Conservation (phyloP, 2,797 vertebrate genomes). For the Ptychobarbus kaznakovi region DNA sequence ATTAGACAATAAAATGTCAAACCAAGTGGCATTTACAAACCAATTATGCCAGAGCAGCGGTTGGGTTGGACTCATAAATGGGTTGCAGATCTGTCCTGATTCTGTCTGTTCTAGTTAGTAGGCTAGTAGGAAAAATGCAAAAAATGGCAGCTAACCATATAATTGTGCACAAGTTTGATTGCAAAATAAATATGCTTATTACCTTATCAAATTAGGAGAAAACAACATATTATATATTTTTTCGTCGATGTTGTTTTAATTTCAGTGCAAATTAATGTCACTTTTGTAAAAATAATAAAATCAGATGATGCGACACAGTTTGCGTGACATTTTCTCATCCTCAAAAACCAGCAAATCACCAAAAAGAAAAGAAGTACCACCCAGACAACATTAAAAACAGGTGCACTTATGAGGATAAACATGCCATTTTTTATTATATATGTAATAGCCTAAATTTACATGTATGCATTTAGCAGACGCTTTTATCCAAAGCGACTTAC, state of each 20-base stretch:
- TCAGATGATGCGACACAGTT: not conserved
- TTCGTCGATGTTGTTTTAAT: not conserved
- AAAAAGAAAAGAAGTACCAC: not conserved
- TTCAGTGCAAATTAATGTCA: not conserved
- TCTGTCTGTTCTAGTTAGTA: constrained; percentile 25
- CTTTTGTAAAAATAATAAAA: not conserved
- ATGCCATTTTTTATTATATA: not conserved
- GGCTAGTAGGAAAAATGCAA: not conserved
- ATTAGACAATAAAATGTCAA: constrained; percentile 3
- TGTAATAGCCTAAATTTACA: too few species aligned
- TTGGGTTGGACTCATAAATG: constrained; percentile 4
- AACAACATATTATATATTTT: not conserved
- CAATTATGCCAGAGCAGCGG: constrained; percentile 11
- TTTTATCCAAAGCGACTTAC: too few species aligned
- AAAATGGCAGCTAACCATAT: not conserved
- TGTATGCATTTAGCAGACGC: too few species aligned
- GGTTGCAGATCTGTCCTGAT: constrained; percentile 19
- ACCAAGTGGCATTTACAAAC: not conserved
- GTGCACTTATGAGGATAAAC: not conserved
- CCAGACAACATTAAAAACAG: not conserved
- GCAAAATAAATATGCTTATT: not conserved
- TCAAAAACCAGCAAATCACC: not conserved
- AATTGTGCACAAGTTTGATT: not conserved
- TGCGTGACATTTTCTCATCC: not conserved
- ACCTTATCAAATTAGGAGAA: not conserved